These are phyloP conservation scores for Chelon labrosus DNA, from an alignment of 2,797 vertebrate genomes.

Conservation along the genomic window DNA sequence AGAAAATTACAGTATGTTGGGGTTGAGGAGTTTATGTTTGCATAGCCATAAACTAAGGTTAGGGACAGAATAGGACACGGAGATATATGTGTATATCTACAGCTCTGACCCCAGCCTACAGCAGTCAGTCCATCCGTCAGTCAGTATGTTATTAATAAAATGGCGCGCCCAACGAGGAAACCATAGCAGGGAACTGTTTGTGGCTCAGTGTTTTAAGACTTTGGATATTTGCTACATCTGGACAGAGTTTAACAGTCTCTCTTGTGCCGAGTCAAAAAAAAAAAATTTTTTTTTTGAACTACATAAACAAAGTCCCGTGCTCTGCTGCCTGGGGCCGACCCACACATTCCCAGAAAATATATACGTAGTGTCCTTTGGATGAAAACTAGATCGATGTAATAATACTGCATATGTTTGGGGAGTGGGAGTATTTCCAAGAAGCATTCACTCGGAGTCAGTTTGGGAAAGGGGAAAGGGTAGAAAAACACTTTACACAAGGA, in stretches of 20 bases:
- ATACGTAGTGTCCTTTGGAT: constrained; percentile 75
- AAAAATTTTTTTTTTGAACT: constrained; percentile 50
- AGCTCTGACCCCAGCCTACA: constrained; percentile 66
- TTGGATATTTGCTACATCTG: constrained; percentile 85
- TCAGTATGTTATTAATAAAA: constrained; percentile 49
- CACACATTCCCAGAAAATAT: constrained; percentile 74
- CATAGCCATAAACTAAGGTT: constrained; percentile 85
- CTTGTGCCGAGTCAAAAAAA: constrained; percentile 73
- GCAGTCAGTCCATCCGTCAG: constrained; percentile 60
- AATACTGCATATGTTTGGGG: constrained; percentile 82
- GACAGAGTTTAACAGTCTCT: constrained; percentile 82
- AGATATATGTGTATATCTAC: constrained; percentile 72
- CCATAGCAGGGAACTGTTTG: constrained; percentile 60
- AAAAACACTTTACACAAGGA: constrained; percentile 71
- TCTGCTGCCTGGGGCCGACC: constrained; percentile 58
- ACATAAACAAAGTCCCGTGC: constrained; percentile 69
- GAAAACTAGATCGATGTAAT: constrained; percentile 71
- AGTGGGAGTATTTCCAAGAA: constrained; percentile 68
- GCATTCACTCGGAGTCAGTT: constrained; percentile 68
- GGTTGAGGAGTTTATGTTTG: constrained; percentile 78
- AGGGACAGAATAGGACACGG: constrained; percentile 63
- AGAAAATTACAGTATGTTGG: constrained; percentile 55
- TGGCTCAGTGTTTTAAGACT: constrained; percentile 83
- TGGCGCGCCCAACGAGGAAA: constrained; percentile 59
- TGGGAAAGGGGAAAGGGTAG: constrained; percentile 48